Percentiles rank a stretch among this genome's conserved stretches.
These are phyloP conservation scores for Zeuzera pyrina DNA, from an alignment of 2,888 invertebrate genomes.

Conservation along the genomic window DNA sequence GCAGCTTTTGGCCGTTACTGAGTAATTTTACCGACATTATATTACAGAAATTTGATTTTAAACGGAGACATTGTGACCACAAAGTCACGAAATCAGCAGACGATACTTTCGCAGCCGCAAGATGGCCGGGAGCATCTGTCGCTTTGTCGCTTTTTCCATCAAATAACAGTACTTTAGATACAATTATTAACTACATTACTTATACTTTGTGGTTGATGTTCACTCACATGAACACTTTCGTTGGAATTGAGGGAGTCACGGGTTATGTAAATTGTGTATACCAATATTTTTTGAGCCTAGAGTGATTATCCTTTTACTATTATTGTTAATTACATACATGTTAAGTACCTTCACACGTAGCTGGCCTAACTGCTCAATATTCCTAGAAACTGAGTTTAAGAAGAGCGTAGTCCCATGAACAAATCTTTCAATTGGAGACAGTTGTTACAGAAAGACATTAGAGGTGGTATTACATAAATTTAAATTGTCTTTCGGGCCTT, in stretches of 20 bases:
- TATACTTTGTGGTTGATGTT: slow-evolving; percentile 54
- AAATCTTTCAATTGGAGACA: slow-evolving; percentile 48
- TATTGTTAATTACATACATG: no score
- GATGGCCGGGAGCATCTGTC: slow-evolving; percentile 69
- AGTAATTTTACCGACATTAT: slow-evolving; percentile 40
- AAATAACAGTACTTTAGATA: slow-evolving; percentile 56
- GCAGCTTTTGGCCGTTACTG: slow-evolving; percentile 36
- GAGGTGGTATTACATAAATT: slow-evolving; percentile 53
- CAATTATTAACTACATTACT: slow-evolving; percentile 55
- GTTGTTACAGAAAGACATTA: slow-evolving; percentile 15
- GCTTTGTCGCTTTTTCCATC: slow-evolving; percentile 61
- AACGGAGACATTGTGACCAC: slow-evolving; percentile 62
- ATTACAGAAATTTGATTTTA: slow-evolving; percentile 61
- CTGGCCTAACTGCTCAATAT: no score
- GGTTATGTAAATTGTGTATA: slow-evolving; percentile 41
- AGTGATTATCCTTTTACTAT: no score
- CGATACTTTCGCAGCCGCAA: slow-evolving; percentile 48
- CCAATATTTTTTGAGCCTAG: no score
- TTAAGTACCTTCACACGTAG: no score
- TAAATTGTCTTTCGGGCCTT: slow-evolving; percentile 57
- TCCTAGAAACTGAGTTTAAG: no score
- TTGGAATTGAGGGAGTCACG: slow-evolving; percentile 27
- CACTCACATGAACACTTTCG: slow-evolving; percentile 45
- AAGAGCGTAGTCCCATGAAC: no score
- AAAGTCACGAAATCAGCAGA: slow-evolving; percentile 52